Base-by-base conservation (phyloP, 2,888 invertebrate genomes). In the Harmothoe impar region DNA sequence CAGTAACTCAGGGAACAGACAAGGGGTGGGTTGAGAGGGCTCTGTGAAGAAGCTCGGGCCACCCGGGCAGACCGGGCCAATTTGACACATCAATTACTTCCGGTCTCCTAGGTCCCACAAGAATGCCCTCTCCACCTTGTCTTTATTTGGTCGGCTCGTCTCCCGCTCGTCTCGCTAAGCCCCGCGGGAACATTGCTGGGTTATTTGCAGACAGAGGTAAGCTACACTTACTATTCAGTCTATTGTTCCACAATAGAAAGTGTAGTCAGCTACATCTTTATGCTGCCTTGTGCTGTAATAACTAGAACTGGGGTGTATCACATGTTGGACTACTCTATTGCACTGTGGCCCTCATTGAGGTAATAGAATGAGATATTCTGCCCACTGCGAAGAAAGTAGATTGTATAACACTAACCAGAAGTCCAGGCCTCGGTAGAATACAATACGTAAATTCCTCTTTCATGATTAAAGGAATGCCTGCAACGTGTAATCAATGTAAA, bases 31-130 rank as follows among this genome's bases (percentile, higher is more conserved):
- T 62, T 1, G 62, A 62, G 62, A 62, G 15, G n/a, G 43, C 43
- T 43, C 43, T 7, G 43, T 43, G 20, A n/a, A 62, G 23, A n/a
- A 62, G 62, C n/a, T 62, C 62, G 3, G n/a, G n/a, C 3, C 62
- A 20, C 62, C n/a, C 3, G 23, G 62, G 23, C 62, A 62, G 20
- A 62, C 62, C 20, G 62, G 3, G 62, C 23, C 62, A 62, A 62
- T 62, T 62, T 62, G 62, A 62, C 62, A 62, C 62, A 62, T n/a
- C 62, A 62, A n/a, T n/a, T n/a, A 62, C 62, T 20, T 62, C 15
- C 1, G 3, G 23, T 62, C 62, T 20, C 62, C 62, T 7, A 62
- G 62, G n/a, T 15, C 62, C 62, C n/a, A n/a, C 62, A 62, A 62
- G 43, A n/a, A 10, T 52, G 17, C 54, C 62, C 20, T 62, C 12